Percentiles rank a stretch among this genome's conserved stretches.
These are phyloP conservation scores for Ecliptopera silaceata DNA, from an alignment of 2,888 invertebrate species.

Conservation along the genomic window DNA sequence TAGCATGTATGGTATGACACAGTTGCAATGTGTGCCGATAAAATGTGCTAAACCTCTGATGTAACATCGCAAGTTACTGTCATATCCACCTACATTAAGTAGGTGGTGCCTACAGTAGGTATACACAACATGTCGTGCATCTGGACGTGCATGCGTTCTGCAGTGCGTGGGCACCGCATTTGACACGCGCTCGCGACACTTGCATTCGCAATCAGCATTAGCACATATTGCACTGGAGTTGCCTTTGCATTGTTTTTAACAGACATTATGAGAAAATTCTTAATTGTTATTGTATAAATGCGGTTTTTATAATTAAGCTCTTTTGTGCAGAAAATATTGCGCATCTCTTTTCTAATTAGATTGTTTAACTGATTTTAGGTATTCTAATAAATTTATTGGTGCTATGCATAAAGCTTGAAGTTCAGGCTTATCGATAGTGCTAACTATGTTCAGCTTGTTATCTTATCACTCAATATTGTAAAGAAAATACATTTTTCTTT, in stretches of 20 bases:
- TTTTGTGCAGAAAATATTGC: no score
- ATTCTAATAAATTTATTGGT: no score
- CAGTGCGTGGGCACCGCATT: constrained; percentile 65
- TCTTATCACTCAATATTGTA: no score
- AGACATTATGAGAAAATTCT: no score
- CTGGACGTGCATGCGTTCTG: constrained; percentile 27
- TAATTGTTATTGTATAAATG: no score
- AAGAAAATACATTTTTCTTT: no score
- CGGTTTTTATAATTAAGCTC: no score
- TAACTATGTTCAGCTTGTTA: no score
- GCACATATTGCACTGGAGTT: constrained; percentile 39
- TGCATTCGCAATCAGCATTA: constrained; percentile 65
- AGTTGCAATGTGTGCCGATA: constrained; percentile 7
- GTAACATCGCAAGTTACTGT: constrained; percentile 25
- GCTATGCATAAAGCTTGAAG: no score
- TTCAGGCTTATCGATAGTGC: no score
- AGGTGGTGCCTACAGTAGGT: constrained; percentile 1
- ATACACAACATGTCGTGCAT: constrained; percentile 21
- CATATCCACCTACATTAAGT: constrained; percentile 21
- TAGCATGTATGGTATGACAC: constrained; percentile 9
- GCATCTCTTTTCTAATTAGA: no score
- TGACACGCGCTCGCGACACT: constrained; percentile 72
- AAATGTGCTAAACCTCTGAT: constrained; percentile 23
- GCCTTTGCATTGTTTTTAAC: constrained; percentile 18
- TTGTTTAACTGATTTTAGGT: no score